phyloP scores from a whole-genome alignment of 2,113 vertebrate species.

The Apteryx owenii region DNA sequence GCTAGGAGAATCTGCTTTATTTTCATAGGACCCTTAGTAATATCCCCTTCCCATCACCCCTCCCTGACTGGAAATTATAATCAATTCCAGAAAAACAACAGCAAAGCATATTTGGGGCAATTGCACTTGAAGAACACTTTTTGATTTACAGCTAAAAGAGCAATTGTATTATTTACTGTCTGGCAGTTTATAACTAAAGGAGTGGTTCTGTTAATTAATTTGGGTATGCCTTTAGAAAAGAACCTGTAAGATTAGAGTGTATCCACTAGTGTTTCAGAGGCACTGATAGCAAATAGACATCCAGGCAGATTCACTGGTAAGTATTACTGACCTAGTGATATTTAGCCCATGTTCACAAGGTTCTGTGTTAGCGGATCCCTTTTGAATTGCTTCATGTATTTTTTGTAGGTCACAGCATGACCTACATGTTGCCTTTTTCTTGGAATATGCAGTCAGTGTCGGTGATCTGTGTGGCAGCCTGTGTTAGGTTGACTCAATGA shows the following conservation, averaged over 20 bases:
- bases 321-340: neutral
- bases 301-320: neutral
- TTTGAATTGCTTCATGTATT: neutral
- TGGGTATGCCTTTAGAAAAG: neutral
- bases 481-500: neutral
- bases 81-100: neutral
- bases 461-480: neutral
- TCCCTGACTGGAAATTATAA: neutral
- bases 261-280: neutral
- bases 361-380: neutral
- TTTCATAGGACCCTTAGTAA: neutral
- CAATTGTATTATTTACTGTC: neutral
- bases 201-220: neutral
- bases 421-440: neutral
- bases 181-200: neutral
- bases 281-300: neutral
- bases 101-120: neutral
- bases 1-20: neutral
- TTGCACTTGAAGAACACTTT: neutral
- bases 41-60: neutral
- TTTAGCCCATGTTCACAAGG: neutral
- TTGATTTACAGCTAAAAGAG: neutral
- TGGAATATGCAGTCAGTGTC: neutral
- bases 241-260: neutral
- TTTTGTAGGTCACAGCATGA: slow-evolving; percentile 51